Percentiles rank a stretch among this genome's conserved stretches.
Evolutionary conservation across 2,113 vertebrate genomes (phyloP).

Genomic region (Anguilla japonica): DNA sequence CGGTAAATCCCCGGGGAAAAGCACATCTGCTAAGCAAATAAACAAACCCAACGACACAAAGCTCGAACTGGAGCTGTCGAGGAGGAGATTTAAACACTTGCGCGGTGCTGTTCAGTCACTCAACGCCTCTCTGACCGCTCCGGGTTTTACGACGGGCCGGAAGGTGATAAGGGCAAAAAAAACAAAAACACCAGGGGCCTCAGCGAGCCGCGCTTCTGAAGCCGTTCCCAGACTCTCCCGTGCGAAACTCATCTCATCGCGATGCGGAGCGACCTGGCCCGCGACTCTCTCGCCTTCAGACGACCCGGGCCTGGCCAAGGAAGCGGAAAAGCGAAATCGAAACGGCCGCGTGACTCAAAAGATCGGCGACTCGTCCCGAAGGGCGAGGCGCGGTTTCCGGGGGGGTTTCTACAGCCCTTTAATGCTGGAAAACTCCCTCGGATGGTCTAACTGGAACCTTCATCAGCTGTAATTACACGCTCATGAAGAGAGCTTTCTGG

Average conservation of each 20-base stretch:
- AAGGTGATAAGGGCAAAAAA: background rate
- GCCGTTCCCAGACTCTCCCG: background rate
- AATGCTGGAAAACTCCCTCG: background rate
- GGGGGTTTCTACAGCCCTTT: background rate
- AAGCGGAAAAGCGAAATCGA: background rate
- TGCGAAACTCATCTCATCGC: background rate
- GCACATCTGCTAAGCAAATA: background rate
- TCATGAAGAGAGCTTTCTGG: background rate
- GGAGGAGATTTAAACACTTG: slow-evolving; percentile 5
- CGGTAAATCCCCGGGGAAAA: background rate
- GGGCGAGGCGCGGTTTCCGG: background rate
- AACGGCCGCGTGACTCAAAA: background rate
- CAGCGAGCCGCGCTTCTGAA: background rate
- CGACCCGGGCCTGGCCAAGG: background rate
- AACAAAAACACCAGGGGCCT: background rate
- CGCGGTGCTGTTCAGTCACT: background rate
- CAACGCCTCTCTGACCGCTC: background rate
- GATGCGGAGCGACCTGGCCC: background rate
- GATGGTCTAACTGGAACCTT: background rate
- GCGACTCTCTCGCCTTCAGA: background rate
- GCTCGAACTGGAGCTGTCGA: background rate
- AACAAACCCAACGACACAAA: background rate
- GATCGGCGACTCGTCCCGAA: background rate
- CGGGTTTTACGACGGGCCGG: background rate
- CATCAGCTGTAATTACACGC: background rate